Percentiles rank a stretch among this genome's conserved stretches.
Evolutionary conservation across 2,113 vertebrate genomes (phyloP).

Genomic region (Cnemophilus loriae): DNA sequence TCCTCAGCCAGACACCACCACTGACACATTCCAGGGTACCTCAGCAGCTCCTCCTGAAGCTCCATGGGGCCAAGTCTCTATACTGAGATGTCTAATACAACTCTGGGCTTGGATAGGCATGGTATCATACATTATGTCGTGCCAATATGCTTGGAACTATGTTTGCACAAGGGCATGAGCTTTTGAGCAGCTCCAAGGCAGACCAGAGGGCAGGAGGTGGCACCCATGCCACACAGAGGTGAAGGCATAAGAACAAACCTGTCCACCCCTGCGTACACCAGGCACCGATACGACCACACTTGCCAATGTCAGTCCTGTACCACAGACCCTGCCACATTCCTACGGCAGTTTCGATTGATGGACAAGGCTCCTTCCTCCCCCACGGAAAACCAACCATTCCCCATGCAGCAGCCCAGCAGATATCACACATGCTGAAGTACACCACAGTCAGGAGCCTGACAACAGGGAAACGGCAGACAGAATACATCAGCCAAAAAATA

Average conservation of each 20-base stretch:
- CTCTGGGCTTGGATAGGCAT: neutral
- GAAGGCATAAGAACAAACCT: neutral
- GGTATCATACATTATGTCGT: accelerated
- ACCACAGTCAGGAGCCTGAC: neutral
- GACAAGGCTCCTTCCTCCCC: neutral
- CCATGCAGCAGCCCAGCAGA: neutral
- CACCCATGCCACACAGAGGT: neutral
- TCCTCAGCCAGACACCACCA: neutral
- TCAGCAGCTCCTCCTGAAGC: neutral
- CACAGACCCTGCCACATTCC: neutral
- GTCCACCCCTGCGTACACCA: accelerated
- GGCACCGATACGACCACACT: accelerated
- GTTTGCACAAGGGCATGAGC: neutral
- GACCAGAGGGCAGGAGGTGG: neutral
- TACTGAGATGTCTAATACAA: neutral
- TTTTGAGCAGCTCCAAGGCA: neutral
- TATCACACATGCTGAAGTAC: neutral
- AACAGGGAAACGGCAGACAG: neutral
- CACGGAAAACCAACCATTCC: neutral
- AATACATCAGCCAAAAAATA: neutral
- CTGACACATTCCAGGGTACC: neutral
- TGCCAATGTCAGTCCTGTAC: neutral
- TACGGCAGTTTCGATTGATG: neutral
- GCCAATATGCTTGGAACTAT: neutral
- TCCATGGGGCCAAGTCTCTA: neutral